Conservation (phyloP, 2,888 invertebrate species). For the Trissolcus japonicus region DNA sequence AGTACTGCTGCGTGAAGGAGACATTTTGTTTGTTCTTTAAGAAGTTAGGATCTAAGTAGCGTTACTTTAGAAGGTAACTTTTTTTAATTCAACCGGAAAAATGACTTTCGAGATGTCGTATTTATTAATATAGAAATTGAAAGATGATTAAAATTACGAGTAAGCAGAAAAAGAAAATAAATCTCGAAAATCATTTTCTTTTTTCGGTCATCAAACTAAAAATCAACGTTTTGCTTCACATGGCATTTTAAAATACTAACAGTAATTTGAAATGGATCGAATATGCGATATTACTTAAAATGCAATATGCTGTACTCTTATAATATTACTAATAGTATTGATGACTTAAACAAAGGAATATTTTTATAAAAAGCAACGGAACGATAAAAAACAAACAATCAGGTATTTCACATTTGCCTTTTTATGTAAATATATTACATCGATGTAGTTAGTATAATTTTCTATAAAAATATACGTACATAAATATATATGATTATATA, state of each 20-base stretch:
- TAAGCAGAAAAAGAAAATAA: constrained; percentile 1
- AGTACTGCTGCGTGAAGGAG: constrained; percentile 5
- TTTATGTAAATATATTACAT: constrained; percentile 76
- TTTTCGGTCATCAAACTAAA: constrained; percentile 12
- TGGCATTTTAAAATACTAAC: constrained; percentile 31
- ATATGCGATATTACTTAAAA: constrained; percentile 61
- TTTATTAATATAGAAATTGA: constrained; percentile 11
- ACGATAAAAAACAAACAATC: constrained; percentile 61
- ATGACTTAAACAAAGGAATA: constrained; percentile 66
- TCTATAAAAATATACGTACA: constrained; percentile 67
- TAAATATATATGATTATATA: constrained; percentile 33
- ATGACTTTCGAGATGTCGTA: constrained; percentile 14
- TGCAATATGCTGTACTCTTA: constrained; percentile 65
- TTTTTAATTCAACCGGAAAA: constrained; percentile 22
- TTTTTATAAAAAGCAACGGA: constrained; percentile 70
- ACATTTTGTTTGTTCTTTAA: constrained; percentile 20
- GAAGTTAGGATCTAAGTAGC: constrained; percentile 25
- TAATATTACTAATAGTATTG: constrained; percentile 66
- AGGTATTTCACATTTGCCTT: constrained; percentile 76
- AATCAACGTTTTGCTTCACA: constrained; percentile 16
- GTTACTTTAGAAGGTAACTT: constrained; percentile 31
- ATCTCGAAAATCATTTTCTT: constrained; percentile 29
- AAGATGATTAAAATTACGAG: neutral
- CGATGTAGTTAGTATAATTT: constrained; percentile 75
- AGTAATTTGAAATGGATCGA: constrained; percentile 14